Percentiles rank a stretch among this genome's conserved stretches.
phyloP scores from a whole-genome alignment of 37 sponge, comb jelly and placozoan species.

The Axinella damicornis region DNA sequence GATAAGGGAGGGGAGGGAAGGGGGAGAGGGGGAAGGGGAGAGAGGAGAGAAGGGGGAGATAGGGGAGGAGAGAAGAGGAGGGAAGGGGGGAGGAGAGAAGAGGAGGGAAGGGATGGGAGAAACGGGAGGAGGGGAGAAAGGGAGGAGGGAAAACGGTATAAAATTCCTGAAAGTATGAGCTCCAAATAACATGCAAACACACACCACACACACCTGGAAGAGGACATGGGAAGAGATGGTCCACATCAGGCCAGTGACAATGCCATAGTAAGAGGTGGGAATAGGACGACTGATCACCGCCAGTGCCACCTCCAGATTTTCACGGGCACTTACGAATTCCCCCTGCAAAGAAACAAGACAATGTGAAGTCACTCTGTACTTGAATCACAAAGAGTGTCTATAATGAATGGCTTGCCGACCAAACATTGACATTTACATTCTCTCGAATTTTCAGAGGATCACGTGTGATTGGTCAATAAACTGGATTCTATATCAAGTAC shows the following conservation, averaged over 20 bases:
- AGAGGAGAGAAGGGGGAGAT: slow-evolving; percentile 2
- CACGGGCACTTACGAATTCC: slow-evolving; percentile 35
- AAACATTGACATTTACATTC: no score
- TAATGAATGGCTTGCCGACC: not conserved
- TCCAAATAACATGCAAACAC: no score
- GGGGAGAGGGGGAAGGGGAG: no score
- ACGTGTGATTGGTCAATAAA: no score
- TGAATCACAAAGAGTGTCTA: not conserved
- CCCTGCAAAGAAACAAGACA: slow-evolving; percentile 30
- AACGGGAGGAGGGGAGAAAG: no score
- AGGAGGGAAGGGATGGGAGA: no score
- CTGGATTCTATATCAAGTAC: no score
- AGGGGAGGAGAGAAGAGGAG: not conserved
- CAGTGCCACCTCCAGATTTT: slow-evolving; percentile 54
- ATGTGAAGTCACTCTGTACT: not conserved
- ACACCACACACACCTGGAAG: slow-evolving; percentile 38
- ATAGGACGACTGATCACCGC: slow-evolving; percentile 54
- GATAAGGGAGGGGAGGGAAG: no score
- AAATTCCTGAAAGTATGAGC: no score
- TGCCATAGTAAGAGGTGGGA: slow-evolving; percentile 46
- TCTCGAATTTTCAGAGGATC: no score
- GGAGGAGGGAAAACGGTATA: no score
- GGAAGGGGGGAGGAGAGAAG: not conserved
- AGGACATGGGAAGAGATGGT: slow-evolving; percentile 48
- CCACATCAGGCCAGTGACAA: slow-evolving; percentile 62